Conservation (phyloP, 1,140 invertebrate genomes). For the Planococcus citri region DNA sequence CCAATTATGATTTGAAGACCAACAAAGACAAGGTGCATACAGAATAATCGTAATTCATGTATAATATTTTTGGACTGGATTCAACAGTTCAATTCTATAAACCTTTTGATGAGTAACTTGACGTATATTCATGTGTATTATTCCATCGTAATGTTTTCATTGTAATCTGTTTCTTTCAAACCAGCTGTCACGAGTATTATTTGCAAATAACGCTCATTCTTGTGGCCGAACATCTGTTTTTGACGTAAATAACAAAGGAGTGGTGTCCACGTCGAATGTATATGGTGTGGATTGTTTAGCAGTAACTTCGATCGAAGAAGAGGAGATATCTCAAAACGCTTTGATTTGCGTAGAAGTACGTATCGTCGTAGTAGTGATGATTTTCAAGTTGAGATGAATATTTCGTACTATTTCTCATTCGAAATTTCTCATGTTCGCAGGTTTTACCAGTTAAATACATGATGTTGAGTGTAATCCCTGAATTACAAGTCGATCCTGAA, state of each 20-base stretch:
- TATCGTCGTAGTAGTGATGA: no score
- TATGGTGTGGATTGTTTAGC: background rate
- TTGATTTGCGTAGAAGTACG: background rate
- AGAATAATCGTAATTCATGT: no score
- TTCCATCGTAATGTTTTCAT: no score
- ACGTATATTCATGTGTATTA: no score
- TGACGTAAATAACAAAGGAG: background rate
- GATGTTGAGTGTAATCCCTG: background rate
- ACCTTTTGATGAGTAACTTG: no score
- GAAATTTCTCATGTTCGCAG: constrained; percentile 4
- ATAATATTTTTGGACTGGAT: no score
- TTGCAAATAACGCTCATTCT: background rate
- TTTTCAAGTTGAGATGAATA: no score
- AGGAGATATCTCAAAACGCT: background rate
- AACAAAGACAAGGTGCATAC: background rate
- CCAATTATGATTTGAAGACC: background rate
- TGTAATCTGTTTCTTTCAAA: background rate
- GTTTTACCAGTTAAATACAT: background rate
- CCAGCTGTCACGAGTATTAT: background rate
- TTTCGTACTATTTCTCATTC: no score
- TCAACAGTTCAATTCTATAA: no score
- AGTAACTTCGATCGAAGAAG: background rate
- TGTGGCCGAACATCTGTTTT: background rate
- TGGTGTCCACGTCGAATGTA: background rate
- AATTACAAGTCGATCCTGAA: background rate